Evolutionary conservation across 2,888 invertebrate genomes (phyloP).

Genomic region (Tolmerus cingulatus): DNA sequence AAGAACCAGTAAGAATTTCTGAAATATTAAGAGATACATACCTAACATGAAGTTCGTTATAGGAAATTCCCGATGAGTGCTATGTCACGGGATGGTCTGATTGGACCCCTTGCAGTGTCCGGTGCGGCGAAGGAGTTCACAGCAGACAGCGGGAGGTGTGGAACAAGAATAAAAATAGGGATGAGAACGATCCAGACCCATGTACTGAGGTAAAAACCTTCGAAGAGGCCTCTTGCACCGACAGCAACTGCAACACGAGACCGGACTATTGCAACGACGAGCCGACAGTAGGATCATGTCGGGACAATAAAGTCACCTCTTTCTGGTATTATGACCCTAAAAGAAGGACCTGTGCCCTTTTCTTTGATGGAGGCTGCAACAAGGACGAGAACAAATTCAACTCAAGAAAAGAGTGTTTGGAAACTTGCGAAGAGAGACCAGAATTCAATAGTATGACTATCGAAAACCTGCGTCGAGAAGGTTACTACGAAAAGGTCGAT

Average conservation of each 20-base stretch:
- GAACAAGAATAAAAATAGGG: not conserved
- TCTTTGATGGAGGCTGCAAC: conserved; percentile 82
- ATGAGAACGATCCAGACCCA: conserved; percentile 53
- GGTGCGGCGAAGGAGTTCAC: conserved; percentile 78
- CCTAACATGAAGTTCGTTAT: not conserved
- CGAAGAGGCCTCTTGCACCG: conserved; percentile 57
- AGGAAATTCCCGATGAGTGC: conserved; percentile 66
- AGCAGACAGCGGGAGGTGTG: conserved; percentile 66
- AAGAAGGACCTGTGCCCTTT: conserved; percentile 78
- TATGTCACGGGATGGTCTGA: conserved; percentile 76
- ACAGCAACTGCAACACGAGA: conserved; percentile 57
- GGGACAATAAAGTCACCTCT: conserved; percentile 69
- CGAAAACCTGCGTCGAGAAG: not conserved
- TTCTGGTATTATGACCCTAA: conserved; percentile 85
- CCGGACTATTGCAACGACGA: conserved; percentile 57
- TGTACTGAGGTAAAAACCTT: conserved; percentile 57
- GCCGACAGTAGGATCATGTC: conserved; percentile 76
- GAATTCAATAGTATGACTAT: conserved; percentile 48
- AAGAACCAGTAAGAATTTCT: conserved; percentile 51
- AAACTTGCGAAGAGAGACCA: conserved; percentile 66
- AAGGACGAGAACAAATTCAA: conserved; percentile 81
- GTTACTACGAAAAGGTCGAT: conserved; percentile 55
- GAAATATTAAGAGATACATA: not conserved
- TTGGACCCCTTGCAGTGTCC: conserved; percentile 82
- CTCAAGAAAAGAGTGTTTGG: conserved; percentile 73